A percentile compares a stretch with the other conserved stretches of the same genome.
Conservation (phyloP, 2,888 invertebrate species). For the Ectobius pallidus region DNA sequence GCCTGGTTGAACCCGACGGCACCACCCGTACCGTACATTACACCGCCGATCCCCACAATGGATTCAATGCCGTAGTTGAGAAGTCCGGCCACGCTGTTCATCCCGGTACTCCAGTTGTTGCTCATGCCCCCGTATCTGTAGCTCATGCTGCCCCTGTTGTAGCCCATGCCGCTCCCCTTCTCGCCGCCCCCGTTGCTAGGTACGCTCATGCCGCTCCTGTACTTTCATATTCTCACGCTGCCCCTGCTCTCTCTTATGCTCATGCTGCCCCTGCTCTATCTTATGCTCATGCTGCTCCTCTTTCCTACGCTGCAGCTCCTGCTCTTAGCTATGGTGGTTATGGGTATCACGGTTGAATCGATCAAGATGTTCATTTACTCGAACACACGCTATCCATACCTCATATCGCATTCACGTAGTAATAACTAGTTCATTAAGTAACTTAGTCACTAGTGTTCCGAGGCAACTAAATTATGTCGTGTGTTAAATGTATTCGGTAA, state of each 20-base stretch:
- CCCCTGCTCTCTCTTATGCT: background rate
- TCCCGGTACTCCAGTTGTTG: slow-evolving; percentile 18
- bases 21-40: slow-evolving; percentile 45
- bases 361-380: too few species aligned
- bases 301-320: background rate
- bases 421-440: too few species aligned
- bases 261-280: background rate
- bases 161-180: background rate
- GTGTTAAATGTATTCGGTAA: too few species aligned
- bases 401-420: too few species aligned
- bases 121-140: background rate
- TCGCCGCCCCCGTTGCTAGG: too few species aligned
- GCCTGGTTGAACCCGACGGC: slow-evolving; percentile 42
- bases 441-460: too few species aligned
- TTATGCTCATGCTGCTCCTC: background rate
- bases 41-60: slow-evolving; percentile 45
- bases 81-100: slow-evolving; percentile 34
- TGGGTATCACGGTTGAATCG: too few species aligned
- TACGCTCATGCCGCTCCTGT: background rate
- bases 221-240: background rate
- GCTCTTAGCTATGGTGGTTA: too few species aligned
- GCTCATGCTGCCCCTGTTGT: background rate
- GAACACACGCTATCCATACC: too few species aligned
- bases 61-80: slow-evolving; percentile 40
- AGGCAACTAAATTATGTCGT: too few species aligned